Conservation (phyloP, 1,140 invertebrate species). For the Agraylea sexmaculata region DNA sequence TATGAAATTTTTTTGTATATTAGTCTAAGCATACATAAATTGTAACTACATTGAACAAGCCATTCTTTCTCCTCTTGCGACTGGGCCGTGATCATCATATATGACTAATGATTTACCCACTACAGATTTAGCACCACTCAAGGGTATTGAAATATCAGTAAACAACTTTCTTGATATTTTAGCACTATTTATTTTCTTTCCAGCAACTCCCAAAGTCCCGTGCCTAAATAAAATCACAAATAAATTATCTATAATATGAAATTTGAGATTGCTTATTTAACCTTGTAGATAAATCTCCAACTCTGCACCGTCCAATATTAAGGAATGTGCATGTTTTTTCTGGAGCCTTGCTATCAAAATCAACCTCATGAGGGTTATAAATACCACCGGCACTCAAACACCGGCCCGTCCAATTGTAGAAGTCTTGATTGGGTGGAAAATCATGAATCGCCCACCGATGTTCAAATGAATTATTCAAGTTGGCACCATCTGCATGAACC, state of each 20-base stretch:
- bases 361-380: constrained; percentile 72
- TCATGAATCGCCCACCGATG: constrained; percentile 62
- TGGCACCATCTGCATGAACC: constrained; percentile 75
- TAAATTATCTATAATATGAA: not conserved
- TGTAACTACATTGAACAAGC: constrained; percentile 69
- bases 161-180: constrained; percentile 60
- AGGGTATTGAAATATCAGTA: constrained; percentile 63
- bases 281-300: constrained; percentile 52
- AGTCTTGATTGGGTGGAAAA: constrained; percentile 53
- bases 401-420: constrained; percentile 78
- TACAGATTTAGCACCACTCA: constrained; percentile 63
- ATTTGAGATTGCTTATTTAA: constrained; percentile 13
- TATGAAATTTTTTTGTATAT: constrained; percentile 1
- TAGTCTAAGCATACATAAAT: too few species aligned
- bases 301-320: constrained; percentile 46
- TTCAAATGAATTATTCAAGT: constrained; percentile 61
- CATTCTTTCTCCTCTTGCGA: constrained; percentile 72
- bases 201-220: constrained; percentile 60
- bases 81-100: constrained; percentile 77
- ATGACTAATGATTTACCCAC: constrained; percentile 77
- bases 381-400: constrained; percentile 69
- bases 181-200: constrained; percentile 49
- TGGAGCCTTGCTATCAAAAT: constrained; percentile 35
- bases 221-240: constrained; percentile 37
- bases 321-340: constrained; percentile 42